Evolutionary conservation across 2,888 invertebrate genomes (phyloP).

Genomic region (Sinopyrophorus schimmeli): DNA sequence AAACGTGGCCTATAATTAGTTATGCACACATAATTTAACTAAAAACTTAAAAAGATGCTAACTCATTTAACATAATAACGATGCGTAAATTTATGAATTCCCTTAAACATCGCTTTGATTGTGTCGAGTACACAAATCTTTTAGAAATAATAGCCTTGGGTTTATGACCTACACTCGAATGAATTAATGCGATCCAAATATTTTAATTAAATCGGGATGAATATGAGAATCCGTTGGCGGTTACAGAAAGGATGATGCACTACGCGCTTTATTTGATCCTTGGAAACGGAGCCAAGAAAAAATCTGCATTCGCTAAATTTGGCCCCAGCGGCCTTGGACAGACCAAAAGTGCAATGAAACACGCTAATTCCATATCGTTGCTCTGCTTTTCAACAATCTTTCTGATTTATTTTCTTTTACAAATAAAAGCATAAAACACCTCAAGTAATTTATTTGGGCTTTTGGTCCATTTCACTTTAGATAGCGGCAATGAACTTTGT

Average conservation of each 20-base stretch:
- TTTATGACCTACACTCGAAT: constrained; percentile 28
- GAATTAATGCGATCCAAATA: constrained; percentile 38
- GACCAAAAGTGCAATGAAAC: constrained; percentile 52
- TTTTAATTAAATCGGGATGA: constrained; percentile 43
- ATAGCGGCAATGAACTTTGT: too few species aligned
- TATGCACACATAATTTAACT: constrained; percentile 43
- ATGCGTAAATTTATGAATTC: constrained; percentile 33
- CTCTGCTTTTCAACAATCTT: too few species aligned
- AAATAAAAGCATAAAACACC: too few species aligned
- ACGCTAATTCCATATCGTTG: too few species aligned
- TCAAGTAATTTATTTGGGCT: too few species aligned
- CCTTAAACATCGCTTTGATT: constrained; percentile 24
- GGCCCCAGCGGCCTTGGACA: constrained; percentile 45
- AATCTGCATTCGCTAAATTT: constrained; percentile 47
- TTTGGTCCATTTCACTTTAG: too few species aligned
- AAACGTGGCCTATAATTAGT: constrained; percentile 38
- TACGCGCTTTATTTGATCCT: constrained; percentile 39
- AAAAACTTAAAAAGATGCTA: constrained; percentile 35
- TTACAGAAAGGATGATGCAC: constrained; percentile 13
- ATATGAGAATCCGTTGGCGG: constrained; percentile 35
- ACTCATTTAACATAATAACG: constrained; percentile 39
- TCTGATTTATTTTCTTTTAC: too few species aligned
- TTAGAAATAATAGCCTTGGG: constrained; percentile 29
- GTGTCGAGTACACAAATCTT: constrained; percentile 12
- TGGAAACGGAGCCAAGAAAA: constrained; percentile 50